Base-by-base conservation (phyloP, 2,113 vertebrate genomes). In the Tautogolabrus adspersus region DNA sequence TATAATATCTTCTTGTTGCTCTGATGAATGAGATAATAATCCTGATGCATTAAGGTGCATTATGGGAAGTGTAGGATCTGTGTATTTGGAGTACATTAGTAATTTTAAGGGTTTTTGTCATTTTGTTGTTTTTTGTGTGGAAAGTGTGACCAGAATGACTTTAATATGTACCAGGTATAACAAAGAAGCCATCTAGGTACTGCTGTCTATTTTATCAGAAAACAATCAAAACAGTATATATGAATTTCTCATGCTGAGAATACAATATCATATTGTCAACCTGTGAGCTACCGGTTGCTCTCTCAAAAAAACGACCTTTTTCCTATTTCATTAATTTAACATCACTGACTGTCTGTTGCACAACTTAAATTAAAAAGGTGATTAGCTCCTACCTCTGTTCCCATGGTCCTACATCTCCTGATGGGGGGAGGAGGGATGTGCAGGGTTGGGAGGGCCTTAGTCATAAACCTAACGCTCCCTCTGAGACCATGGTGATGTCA, bases 401-500 rank as follows among this genome's bases (percentile, higher is more conserved):
- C 84, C 72, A 51, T 64, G 77, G 67, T 64, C 74, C 30, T 69
- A 56, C 38, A 44, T 71, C 72, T 80, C 82, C 77, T 77, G 75
- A 63, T 64, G 74, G 82, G 77, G 73, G 77, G n/a, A 21, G 40
- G 8, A 11, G 44, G 13, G 6, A 37, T 52, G 55, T 79, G 62
- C 66, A 72, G 72, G 51, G 52, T 44, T 69, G 79, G 57, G 22
- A 77, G 65, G 80, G 72, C 78, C 84, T 66, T 84, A 83, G 86
- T 89, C 83, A 81, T 91, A 90, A 90, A 87, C 66, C 79, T 73
- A 87, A 84, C 55, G 30, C 75, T 87, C 83, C 90, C 87, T 82
- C 79, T 15, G 84, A 89, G 88, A 85, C 88, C 64, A 56, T 40
- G 67, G 73, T 21, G 19, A 70, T 88, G 83, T 80, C 85, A 91